Evolutionary conservation across 2,888 invertebrate species (phyloP).

Genomic region (Thereva nobilitata): DNA sequence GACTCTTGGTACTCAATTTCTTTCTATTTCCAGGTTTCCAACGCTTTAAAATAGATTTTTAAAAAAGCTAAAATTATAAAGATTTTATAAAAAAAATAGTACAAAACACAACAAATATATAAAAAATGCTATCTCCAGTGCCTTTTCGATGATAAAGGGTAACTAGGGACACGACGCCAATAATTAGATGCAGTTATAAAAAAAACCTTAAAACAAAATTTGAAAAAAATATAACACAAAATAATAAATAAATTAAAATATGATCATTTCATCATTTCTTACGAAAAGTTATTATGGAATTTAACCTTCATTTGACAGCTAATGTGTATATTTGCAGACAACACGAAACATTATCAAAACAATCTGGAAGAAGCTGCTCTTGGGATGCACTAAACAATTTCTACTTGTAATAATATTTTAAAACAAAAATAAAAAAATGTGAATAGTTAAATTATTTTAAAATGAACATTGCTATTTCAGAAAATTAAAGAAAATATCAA

Average conservation of each 20-base stretch:
- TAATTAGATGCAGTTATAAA: slow-evolving; percentile 9
- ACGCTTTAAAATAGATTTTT: slow-evolving; percentile 36
- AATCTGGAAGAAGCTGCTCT: slow-evolving; percentile 6
- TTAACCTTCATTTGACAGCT: slow-evolving; percentile 31
- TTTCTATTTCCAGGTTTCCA: slow-evolving; percentile 43
- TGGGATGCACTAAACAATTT: slow-evolving; percentile 11
- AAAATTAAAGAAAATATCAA: background rate
- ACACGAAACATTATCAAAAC: slow-evolving; percentile 61
- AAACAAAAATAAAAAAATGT: slow-evolving; percentile 16
- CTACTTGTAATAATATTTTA: slow-evolving; percentile 12
- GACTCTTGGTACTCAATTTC: slow-evolving; percentile 35
- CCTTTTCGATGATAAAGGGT: slow-evolving; percentile 28
- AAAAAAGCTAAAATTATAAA: slow-evolving; percentile 17
- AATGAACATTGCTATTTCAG: background rate
- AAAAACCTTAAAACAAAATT: slow-evolving; percentile 1
- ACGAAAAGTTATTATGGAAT: background rate
- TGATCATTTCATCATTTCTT: slow-evolving; percentile 16
- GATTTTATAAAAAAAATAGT: slow-evolving; percentile 1
- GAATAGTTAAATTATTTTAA: slow-evolving; percentile 33
- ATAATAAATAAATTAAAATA: slow-evolving; percentile 7
- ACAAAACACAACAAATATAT: slow-evolving; percentile 25
- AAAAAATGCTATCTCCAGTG: slow-evolving; percentile 9
- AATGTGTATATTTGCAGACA: slow-evolving; percentile 68
- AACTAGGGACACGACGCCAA: slow-evolving; percentile 22
- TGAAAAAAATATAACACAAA: background rate